These are phyloP conservation scores for Eulimnadia texana DNA, from an alignment of 1,140 invertebrate species.

Conservation along the genomic window DNA sequence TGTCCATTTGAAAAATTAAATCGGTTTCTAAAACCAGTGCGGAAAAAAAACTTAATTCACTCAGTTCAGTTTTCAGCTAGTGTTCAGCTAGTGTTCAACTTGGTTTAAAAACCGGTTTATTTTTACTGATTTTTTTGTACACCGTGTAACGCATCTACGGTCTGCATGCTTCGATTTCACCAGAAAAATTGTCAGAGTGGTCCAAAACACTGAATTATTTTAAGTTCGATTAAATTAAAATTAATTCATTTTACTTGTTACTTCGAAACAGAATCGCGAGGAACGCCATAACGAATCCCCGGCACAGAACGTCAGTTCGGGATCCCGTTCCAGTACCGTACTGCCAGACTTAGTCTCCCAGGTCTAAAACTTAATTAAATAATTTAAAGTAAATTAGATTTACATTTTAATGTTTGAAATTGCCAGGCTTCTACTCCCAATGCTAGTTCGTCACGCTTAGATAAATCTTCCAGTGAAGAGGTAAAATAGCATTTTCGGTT, in stretches of 20 bases:
- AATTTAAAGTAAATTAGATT: conserved; percentile 21
- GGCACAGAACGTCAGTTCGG: conserved; percentile 28
- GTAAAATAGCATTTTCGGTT: conserved; percentile 35
- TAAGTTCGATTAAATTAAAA: too few species aligned
- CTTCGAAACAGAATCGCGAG: conserved; percentile 48
- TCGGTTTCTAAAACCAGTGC: too few species aligned
- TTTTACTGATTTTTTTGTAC: not conserved
- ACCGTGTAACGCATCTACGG: conserved; percentile 13
- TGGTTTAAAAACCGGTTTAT: not conserved
- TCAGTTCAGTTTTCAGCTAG: too few species aligned
- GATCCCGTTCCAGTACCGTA: conserved; percentile 66
- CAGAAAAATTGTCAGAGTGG: too few species aligned
- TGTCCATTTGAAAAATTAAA: too few species aligned
- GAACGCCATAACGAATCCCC: conserved; percentile 41
- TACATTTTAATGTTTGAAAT: conserved; percentile 5
- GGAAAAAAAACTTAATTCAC: too few species aligned
- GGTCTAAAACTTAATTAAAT: conserved; percentile 10
- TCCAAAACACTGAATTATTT: too few species aligned
- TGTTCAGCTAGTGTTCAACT: too few species aligned
- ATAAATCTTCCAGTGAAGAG: conserved; percentile 88
- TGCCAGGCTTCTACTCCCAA: conserved; percentile 55
- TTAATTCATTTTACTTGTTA: too few species aligned
- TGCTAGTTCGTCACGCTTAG: conserved; percentile 61
- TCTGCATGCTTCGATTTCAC: conserved; percentile 18
- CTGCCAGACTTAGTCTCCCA: conserved; percentile 82